Evolutionary conservation across 30 jellyfish, hydroid and myxozoan genomes (phyloP).

Genomic region (Turritopsis rubra): DNA sequence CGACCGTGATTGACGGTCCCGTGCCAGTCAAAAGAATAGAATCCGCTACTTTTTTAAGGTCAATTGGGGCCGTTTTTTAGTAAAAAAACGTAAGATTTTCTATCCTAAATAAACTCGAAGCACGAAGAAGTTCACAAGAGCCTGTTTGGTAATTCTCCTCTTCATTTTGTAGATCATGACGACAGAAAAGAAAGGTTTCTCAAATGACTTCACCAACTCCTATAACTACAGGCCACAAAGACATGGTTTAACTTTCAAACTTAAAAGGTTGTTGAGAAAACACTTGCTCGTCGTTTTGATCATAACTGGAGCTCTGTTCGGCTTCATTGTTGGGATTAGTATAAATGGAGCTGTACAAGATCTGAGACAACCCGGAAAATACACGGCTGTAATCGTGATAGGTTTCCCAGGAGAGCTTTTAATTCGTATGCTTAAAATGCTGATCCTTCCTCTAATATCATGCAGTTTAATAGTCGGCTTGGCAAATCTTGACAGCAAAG

Average conservation of each 20-base stretch:
- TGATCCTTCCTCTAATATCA: slow-evolving; percentile 74
- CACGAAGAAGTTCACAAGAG: background rate
- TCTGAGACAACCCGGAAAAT: slow-evolving; percentile 61
- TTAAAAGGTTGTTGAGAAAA: slow-evolving; percentile 35
- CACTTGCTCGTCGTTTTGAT: slow-evolving; percentile 55
- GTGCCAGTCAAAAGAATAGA: too few relatives aligned
- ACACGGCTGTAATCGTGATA: slow-evolving; percentile 53
- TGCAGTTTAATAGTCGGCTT: slow-evolving; percentile 83
- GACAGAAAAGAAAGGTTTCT: background rate
- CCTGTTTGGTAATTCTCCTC: background rate
- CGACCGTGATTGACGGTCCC: too few relatives aligned
- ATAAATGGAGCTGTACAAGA: slow-evolving; percentile 54
- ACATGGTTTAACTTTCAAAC: background rate
- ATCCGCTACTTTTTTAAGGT: too few relatives aligned
- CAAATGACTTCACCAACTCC: background rate
- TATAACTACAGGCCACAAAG: background rate
- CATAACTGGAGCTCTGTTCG: slow-evolving; percentile 62
- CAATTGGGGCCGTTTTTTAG: too few relatives aligned
- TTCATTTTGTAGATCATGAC: background rate
- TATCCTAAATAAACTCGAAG: background rate
- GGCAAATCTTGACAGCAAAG: slow-evolving; percentile 65
- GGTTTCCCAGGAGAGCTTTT: slow-evolving; percentile 94
- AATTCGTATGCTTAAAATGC: slow-evolving; percentile 63
- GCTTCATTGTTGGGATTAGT: slow-evolving; percentile 63
- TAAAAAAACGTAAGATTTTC: too few relatives aligned